phyloP scores from a whole-genome alignment of 2,797 vertebrate genomes.

The Geotrypetes seraphini region DNA sequence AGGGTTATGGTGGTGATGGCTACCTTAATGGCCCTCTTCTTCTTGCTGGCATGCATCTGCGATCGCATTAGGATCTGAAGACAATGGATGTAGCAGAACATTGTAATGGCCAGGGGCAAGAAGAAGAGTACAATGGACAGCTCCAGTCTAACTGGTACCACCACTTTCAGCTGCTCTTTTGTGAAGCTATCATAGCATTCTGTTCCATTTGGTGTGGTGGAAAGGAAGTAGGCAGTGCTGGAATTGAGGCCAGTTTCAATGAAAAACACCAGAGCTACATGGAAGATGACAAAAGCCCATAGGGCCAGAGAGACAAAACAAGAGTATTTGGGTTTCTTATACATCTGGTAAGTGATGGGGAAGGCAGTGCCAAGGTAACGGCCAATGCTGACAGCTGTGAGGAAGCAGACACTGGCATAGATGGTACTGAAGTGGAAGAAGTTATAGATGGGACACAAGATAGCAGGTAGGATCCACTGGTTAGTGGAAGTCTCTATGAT shows the following conservation, averaged over 20 bases:
- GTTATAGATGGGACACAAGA: constrained; percentile 58
- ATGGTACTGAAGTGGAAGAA: constrained; percentile 65
- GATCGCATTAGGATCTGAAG: constrained; percentile 62
- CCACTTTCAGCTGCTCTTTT: constrained; percentile 37
- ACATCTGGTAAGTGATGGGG: constrained; percentile 68
- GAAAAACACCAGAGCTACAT: constrained; percentile 51
- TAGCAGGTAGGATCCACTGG: constrained; percentile 54
- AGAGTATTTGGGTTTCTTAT: constrained; percentile 62
- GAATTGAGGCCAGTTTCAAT: constrained; percentile 40
- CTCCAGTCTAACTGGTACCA: constrained; percentile 69
- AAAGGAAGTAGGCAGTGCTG: constrained; percentile 41
- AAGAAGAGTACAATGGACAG: constrained; percentile 66
- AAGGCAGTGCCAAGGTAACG: constrained; percentile 77
- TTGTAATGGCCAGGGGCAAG: constrained; percentile 55
- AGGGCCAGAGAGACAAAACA: constrained; percentile 57
- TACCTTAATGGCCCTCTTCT: constrained; percentile 60
- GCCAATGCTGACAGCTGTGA: constrained; percentile 62
- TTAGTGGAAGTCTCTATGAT: constrained; percentile 48
- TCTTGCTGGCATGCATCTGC: constrained; percentile 52
- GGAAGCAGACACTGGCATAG: constrained; percentile 66
- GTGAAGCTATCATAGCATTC: constrained; percentile 63
- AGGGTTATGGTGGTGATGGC: constrained; percentile 63
- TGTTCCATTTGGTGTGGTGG: constrained; percentile 24
- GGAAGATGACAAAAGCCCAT: constrained; percentile 64
- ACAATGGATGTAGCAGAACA: constrained; percentile 67